Conservation (phyloP, 2,113 vertebrate genomes). For the Megalops atlanticus region DNA sequence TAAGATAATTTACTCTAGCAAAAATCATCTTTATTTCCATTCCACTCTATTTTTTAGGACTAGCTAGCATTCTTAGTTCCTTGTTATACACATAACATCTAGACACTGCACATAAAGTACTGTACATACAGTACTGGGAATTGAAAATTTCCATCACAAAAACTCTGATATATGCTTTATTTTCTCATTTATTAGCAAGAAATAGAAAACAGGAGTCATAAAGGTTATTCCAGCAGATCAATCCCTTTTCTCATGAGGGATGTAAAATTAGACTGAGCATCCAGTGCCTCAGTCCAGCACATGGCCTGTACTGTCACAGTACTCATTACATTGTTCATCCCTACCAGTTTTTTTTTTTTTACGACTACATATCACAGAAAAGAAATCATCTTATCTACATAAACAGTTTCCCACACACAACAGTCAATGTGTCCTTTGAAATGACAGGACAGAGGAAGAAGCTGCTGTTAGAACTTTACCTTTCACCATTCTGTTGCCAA, state of each 20-base stretch:
- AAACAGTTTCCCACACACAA: not conserved
- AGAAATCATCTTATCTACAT: no score
- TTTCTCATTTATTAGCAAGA: slow-evolving; percentile 36
- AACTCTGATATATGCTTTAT: not conserved
- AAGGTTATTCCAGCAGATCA: not conserved
- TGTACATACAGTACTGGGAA: slow-evolving; percentile 43
- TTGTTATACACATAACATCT: slow-evolving; percentile 44
- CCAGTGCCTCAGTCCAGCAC: not conserved
- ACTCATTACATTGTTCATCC: no score
- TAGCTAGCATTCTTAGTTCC: slow-evolving; percentile 40
- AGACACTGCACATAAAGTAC: slow-evolving; percentile 50
- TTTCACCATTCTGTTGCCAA: not conserved
- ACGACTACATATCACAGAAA: no score
- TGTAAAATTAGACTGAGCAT: not conserved
- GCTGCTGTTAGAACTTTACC: not conserved
- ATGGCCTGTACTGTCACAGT: not conserved
- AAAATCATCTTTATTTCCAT: slow-evolving; percentile 61
- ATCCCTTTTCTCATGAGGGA: not conserved
- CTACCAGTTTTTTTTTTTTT: no score
- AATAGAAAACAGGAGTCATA: not conserved
- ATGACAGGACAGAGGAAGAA: not conserved
- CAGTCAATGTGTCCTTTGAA: not conserved
- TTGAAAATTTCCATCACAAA: slow-evolving; percentile 32
- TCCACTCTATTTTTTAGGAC: slow-evolving; percentile 40
- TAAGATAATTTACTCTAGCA: slow-evolving; percentile 67